These are phyloP conservation scores for Thymallus thymallus DNA, from an alignment of 2,113 vertebrate genomes.

Conservation along the genomic window DNA sequence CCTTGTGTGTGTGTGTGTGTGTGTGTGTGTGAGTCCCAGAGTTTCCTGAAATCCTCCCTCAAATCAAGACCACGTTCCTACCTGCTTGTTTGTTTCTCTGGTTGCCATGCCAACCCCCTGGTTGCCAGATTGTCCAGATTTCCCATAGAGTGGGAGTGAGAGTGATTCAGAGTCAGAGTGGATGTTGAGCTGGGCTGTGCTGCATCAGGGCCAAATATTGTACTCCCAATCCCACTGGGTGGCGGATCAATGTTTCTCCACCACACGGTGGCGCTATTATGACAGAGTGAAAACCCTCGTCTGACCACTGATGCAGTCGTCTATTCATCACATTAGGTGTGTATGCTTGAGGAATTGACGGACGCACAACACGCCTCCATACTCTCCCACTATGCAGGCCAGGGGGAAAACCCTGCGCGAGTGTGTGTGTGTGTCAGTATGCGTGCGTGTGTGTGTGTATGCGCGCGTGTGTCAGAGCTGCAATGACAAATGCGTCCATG, in stretches of 20 bases:
- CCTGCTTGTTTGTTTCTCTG: slow-evolving; percentile 19
- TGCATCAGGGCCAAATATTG: not conserved
- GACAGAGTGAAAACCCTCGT: not conserved
- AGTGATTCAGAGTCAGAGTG: not conserved
- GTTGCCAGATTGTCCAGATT: slow-evolving; percentile 1
- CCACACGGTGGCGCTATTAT: not conserved
- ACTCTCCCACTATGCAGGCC: slow-evolving; percentile 1
- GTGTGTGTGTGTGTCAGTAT: too few species aligned
- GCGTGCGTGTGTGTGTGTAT: not conserved
- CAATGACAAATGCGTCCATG: slow-evolving; percentile 34
- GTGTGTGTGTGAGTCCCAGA: not conserved
- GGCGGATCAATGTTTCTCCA: not conserved
- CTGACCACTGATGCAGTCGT: not conserved
- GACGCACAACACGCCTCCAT: not conserved
- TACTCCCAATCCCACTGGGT: not conserved
- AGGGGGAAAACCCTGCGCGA: not conserved
- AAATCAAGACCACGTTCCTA: slow-evolving; percentile 21
- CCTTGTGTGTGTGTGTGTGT: not conserved
- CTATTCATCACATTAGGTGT: not conserved
- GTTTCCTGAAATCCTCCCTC: slow-evolving; percentile 13
- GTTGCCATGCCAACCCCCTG: slow-evolving; percentile 15
- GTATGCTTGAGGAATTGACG: not conserved
- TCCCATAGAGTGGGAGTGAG: slow-evolving; percentile 9
- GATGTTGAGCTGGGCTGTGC: not conserved
- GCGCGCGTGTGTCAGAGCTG: slow-evolving; percentile 23